phyloP scores from a whole-genome alignment of 2,797 vertebrate species.

The Sphaeramia orbicularis region DNA sequence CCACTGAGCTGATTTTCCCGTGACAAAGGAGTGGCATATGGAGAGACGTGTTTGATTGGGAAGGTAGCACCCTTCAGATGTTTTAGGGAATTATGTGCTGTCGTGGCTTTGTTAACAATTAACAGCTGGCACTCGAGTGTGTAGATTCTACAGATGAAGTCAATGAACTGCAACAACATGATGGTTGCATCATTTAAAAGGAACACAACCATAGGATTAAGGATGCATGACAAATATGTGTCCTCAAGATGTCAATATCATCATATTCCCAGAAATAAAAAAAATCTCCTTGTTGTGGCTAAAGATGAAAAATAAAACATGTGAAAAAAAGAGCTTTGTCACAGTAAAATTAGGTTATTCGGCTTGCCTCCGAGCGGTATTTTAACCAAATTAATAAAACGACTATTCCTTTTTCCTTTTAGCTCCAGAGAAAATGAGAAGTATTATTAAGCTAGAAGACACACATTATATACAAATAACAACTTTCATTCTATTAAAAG shows the following conservation, averaged over 20 bases:
- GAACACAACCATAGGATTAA: too few species aligned
- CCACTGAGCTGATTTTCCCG: conserved; percentile 44
- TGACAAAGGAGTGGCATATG: conserved; percentile 48
- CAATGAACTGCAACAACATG: conserved; percentile 34
- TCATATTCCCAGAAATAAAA: too few species aligned
- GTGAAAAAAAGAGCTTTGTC: neutral
- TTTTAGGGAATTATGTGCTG: conserved; percentile 33
- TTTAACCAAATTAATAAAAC: conserved; percentile 7
- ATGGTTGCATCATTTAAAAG: conserved; percentile 5
- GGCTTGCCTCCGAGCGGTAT: neutral
- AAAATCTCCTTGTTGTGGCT: too few species aligned
- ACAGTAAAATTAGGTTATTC: conserved; percentile 1
- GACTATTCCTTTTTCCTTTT: neutral
- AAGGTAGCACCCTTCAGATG: conserved; percentile 41
- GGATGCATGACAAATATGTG: too few species aligned
- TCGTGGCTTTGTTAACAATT: conserved; percentile 49
- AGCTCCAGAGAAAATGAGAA: neutral
- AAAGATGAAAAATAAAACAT: neutral
- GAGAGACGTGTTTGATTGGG: conserved; percentile 44
- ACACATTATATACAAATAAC: too few species aligned
- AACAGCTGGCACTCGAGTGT: conserved; percentile 40
- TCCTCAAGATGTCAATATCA: too few species aligned
- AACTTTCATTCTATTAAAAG: too few species aligned
- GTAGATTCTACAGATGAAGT: conserved; percentile 36
- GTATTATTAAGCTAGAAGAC: neutral